Conservation (phyloP, 2,113 vertebrate genomes). For the Lipophrys pholis region DNA sequence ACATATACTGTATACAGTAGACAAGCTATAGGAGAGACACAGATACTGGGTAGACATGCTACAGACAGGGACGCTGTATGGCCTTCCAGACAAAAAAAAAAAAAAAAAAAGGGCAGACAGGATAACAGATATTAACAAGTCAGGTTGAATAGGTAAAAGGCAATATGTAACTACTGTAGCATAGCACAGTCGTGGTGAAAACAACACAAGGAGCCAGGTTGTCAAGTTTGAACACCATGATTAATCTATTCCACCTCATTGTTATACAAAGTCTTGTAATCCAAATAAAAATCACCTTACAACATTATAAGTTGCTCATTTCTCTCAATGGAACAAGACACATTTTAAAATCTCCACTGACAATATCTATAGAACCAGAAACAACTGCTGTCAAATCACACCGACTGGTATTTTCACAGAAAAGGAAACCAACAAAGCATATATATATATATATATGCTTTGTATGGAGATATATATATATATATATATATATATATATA, state of each 20-base stretch:
- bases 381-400: background rate
- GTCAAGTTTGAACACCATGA: constrained; percentile 14
- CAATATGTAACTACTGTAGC: background rate
- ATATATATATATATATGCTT: too few species aligned
- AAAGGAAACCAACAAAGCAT: background rate
- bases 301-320: constrained; percentile 24
- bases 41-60: constrained; percentile 60
- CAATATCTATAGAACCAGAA: background rate
- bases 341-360: constrained; percentile 25
- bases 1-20: constrained; percentile 68
- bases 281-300: constrained; percentile 24
- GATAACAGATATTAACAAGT: constrained; percentile 11
- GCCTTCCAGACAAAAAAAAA: constrained; percentile 50
- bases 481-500: too few species aligned
- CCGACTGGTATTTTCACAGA: background rate
- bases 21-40: constrained; percentile 66
- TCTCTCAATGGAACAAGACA: constrained; percentile 31
- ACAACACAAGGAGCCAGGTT: background rate
- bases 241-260: background rate
- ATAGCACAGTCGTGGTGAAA: background rate
- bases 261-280: background rate
- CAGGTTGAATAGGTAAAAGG: constrained; percentile 34
- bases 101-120: constrained; percentile 5
- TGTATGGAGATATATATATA: too few species aligned
- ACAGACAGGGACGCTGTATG: constrained; percentile 43